Evolutionary conservation across 2,113 vertebrate species (phyloP).

Genomic region (Brachirus orientalis): DNA sequence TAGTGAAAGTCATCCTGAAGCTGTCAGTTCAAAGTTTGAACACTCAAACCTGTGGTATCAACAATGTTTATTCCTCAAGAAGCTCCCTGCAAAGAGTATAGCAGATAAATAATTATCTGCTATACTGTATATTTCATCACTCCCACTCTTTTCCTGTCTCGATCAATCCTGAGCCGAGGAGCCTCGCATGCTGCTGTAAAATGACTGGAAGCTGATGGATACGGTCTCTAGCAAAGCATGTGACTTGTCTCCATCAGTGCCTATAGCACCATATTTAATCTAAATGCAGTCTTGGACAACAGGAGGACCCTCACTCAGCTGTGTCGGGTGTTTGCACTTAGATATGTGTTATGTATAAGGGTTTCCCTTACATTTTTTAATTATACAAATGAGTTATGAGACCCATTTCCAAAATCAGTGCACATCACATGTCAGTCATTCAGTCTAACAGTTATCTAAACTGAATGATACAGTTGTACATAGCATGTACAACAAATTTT

Average conservation of each 20-base stretch:
- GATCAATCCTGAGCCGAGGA: slow-evolving; percentile 74
- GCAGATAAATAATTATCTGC: slow-evolving; percentile 76
- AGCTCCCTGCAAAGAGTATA: slow-evolving; percentile 19
- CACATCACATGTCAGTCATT: too few relatives aligned
- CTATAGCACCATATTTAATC: slow-evolving; percentile 61
- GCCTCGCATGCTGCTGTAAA: slow-evolving; percentile 69
- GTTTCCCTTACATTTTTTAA: too few relatives aligned
- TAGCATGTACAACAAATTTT: too few relatives aligned
- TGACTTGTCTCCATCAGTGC: slow-evolving; percentile 59
- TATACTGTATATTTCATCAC: slow-evolving; percentile 79
- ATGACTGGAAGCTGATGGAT: slow-evolving; percentile 77
- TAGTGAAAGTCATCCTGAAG: too few relatives aligned
- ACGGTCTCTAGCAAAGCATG: slow-evolving; percentile 60
- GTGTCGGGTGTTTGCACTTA: slow-evolving; percentile 19
- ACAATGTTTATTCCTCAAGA: slow-evolving; percentile 37
- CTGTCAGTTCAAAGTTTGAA: slow-evolving; percentile 23
- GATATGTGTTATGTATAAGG: too few relatives aligned
- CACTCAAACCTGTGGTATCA: slow-evolving; percentile 24
- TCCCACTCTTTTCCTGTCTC: slow-evolving; percentile 73
- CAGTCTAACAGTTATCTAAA: too few relatives aligned
- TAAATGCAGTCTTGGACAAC: slow-evolving; percentile 67
- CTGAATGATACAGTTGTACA: too few relatives aligned
- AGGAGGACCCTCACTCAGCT: slow-evolving; percentile 31
- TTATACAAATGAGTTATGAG: too few relatives aligned
- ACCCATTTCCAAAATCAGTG: too few relatives aligned